phyloP scores from a whole-genome alignment of 2,888 invertebrate species.

The Enoplolaimus lenunculus region DNA sequence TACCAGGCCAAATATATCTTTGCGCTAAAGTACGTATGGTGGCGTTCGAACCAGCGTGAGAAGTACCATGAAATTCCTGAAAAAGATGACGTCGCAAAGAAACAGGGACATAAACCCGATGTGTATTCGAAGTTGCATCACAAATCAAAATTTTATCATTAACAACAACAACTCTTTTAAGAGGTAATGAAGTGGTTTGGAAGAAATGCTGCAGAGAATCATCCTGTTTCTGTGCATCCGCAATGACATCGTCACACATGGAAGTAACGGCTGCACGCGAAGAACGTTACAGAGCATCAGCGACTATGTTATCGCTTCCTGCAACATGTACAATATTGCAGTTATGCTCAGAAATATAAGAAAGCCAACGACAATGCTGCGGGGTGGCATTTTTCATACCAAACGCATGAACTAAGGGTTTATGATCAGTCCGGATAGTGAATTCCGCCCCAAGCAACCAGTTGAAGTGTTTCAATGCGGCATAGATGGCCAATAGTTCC shows the following conservation, averaged over 20 bases:
- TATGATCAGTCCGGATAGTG: constrained; percentile 2
- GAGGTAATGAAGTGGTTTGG: not conserved
- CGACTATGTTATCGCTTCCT: constrained; percentile 1
- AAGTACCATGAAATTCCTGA: not conserved
- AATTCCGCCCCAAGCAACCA: not conserved
- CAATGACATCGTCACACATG: not conserved
- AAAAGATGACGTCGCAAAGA: not conserved
- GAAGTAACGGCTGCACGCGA: not conserved
- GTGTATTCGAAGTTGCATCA: not conserved
- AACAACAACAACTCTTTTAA: not conserved
- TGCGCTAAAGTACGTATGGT: not conserved
- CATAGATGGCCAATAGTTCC: not conserved
- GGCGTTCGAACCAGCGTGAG: not conserved
- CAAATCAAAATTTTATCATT: not conserved
- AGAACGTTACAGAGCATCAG: not conserved
- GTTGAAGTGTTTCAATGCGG: not conserved
- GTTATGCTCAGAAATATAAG: not conserved
- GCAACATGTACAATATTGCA: constrained; percentile 6
- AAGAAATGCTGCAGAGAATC: not conserved
- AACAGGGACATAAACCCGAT: not conserved
- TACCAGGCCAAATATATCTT: constrained; percentile 4
- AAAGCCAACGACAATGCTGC: not conserved
- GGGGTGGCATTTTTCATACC: not conserved
- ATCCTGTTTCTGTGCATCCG: not conserved
- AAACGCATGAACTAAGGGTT: not conserved